These are phyloP conservation scores for Phoeniculus purpureus DNA, from an alignment of 2,797 vertebrate genomes.

Conservation along the genomic window DNA sequence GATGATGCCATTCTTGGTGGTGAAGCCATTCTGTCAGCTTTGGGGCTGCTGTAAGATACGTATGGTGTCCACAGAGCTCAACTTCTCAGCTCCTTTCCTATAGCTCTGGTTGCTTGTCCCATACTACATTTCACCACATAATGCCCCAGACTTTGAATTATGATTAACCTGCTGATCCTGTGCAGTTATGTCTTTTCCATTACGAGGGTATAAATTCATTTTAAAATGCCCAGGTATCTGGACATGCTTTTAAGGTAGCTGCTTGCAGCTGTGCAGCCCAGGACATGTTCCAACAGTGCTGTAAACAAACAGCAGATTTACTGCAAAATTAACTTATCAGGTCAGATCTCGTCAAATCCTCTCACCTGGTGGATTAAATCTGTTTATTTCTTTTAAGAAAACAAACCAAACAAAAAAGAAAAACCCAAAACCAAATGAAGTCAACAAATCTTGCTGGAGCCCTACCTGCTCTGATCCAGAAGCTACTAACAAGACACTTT, in stretches of 20 bases:
- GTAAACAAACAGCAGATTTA: not conserved
- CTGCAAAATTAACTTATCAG: not conserved
- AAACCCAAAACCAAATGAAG: not conserved
- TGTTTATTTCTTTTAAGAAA: not conserved
- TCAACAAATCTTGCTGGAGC: not conserved
- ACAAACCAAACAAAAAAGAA: too few relatives aligned
- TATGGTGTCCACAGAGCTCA: not conserved
- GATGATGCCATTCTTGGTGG: not conserved
- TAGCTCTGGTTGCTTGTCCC: not conserved
- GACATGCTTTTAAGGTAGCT: not conserved
- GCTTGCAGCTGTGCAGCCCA: not conserved
- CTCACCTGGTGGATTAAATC: not conserved
- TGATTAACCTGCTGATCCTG: not conserved
- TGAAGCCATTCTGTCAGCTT: not conserved
- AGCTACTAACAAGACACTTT: not conserved
- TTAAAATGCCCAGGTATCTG: not conserved
- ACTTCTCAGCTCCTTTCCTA: not conserved
- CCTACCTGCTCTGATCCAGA: not conserved
- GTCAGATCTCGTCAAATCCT: not conserved
- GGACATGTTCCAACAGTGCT: not conserved
- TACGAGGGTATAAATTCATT: not conserved
- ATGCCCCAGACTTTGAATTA: not conserved
- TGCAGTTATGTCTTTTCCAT: not conserved
- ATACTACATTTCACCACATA: not conserved
- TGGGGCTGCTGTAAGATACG: not conserved